A percentile compares a stretch with the other conserved stretches of the same genome.
Conservation (phyloP, 2,888 invertebrate species). For the Julus scandinavius region DNA sequence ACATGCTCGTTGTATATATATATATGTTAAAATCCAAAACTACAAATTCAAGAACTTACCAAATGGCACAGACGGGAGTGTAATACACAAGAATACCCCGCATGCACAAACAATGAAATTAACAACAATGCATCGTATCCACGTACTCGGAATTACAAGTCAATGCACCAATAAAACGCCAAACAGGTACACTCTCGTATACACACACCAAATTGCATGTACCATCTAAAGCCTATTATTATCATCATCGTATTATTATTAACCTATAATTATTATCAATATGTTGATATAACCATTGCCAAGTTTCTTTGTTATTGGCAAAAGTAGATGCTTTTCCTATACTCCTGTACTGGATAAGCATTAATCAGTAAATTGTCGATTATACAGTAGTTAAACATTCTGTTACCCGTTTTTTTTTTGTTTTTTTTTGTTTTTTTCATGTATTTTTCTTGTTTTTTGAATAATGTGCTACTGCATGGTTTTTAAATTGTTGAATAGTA, state of each 20-base stretch:
- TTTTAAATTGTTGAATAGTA: no score
- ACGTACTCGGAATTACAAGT: background rate
- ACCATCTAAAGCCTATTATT: constrained; percentile 6
- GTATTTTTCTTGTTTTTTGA: no score
- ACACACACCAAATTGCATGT: background rate
- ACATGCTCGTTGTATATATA: no score
- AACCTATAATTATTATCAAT: constrained; percentile 26
- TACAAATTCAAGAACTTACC: background rate
- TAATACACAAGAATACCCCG: background rate
- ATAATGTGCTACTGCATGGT: no score
- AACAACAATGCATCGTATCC: background rate
- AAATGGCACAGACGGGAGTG: background rate
- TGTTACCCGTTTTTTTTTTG: no score
- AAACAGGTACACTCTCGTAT: background rate
- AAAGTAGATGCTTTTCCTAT: background rate
- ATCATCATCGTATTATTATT: background rate
- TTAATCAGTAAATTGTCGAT: background rate
- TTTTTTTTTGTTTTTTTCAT: no score
- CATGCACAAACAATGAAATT: background rate
- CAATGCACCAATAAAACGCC: constrained; percentile 9
- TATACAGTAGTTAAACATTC: background rate
- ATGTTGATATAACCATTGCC: constrained; percentile 34
- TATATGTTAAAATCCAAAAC: no score
- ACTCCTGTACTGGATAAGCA: background rate
- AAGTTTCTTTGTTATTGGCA: background rate